Percentiles rank a stretch among this genome's conserved stretches.
phyloP scores from a whole-genome alignment of 2,888 invertebrate species.

The Netelia fuscicornis region DNA sequence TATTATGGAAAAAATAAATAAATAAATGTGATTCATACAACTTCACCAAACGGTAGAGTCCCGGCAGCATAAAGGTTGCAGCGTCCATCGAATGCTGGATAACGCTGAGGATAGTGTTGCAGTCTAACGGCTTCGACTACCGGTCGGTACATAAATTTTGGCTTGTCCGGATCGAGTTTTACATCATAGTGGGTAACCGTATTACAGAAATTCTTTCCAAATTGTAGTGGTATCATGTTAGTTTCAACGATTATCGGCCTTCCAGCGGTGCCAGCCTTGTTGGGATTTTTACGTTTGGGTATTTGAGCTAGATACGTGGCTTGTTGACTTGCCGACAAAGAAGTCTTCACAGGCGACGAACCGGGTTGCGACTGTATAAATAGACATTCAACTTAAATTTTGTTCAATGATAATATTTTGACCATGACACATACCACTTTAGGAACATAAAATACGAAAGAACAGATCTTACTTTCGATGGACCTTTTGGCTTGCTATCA shows the following conservation, averaged over 20 bases:
- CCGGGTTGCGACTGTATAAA: conserved; percentile 4
- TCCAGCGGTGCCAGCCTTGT: conserved; percentile 83
- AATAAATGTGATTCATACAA: conserved; percentile 37
- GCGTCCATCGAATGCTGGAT: conserved; percentile 91
- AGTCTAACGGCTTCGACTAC: conserved; percentile 84
- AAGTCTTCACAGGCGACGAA: conserved; percentile 38
- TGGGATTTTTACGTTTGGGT: conserved; percentile 72
- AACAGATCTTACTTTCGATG: conserved; percentile 1
- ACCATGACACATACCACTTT: no score
- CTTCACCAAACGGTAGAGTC: conserved; percentile 84
- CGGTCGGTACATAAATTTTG: conserved; percentile 87
- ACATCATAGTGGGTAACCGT: conserved; percentile 93
- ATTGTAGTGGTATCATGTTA: conserved; percentile 88
- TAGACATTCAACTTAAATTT: neutral
- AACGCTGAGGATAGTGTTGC: conserved; percentile 83
- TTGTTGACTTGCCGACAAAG: conserved; percentile 34
- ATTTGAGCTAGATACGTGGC: conserved; percentile 66
- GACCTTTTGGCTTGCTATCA: neutral
- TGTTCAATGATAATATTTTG: neutral
- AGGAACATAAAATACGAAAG: neutral
- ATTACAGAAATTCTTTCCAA: conserved; percentile 84
- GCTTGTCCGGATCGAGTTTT: conserved; percentile 88
- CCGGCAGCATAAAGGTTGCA: conserved; percentile 88
- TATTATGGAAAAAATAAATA: neutral
- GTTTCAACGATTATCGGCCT: conserved; percentile 85